Evolutionary conservation across 2,888 invertebrate genomes (phyloP).

Genomic region (Phyllotreta cruciferae): DNA sequence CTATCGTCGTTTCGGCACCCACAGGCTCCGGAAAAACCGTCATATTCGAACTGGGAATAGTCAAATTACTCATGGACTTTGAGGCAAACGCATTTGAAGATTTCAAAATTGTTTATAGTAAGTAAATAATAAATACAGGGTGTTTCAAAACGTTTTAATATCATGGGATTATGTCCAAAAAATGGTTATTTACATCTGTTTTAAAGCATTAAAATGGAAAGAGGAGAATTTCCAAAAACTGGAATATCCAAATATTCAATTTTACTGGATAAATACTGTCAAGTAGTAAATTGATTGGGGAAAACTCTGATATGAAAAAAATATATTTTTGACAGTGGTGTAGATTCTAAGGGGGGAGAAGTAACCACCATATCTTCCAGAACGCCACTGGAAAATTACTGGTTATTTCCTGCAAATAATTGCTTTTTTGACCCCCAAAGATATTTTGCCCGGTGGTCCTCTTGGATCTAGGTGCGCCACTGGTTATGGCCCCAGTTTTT

Average conservation of each 20-base stretch:
- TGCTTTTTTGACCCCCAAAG: too few species aligned
- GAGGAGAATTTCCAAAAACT: too few species aligned
- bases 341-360: too few species aligned
- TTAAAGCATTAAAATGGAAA: background rate
- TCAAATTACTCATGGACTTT: conserved; percentile 68
- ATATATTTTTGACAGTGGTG: too few species aligned
- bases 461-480: too few species aligned
- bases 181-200: conserved; percentile 6
- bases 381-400: too few species aligned
- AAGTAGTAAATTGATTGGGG: too few species aligned
- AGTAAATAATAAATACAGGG: conserved; percentile 47
- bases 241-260: background rate
- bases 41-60: conserved; percentile 81
- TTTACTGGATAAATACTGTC: too few species aligned
- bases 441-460: too few species aligned
- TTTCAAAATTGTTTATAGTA: conserved; percentile 79
- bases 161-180: background rate
- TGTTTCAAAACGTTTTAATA: background rate
- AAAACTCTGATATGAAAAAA: too few species aligned
- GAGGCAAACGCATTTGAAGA: conserved; percentile 56
- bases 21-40: conserved; percentile 86
- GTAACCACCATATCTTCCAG: too few species aligned
- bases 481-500: too few species aligned
- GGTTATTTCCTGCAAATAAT: background rate
- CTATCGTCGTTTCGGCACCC: conserved; percentile 78